These are phyloP conservation scores for Sebastes taczanowskii DNA, from an alignment of 2,797 vertebrate genomes.

Conservation along the genomic window DNA sequence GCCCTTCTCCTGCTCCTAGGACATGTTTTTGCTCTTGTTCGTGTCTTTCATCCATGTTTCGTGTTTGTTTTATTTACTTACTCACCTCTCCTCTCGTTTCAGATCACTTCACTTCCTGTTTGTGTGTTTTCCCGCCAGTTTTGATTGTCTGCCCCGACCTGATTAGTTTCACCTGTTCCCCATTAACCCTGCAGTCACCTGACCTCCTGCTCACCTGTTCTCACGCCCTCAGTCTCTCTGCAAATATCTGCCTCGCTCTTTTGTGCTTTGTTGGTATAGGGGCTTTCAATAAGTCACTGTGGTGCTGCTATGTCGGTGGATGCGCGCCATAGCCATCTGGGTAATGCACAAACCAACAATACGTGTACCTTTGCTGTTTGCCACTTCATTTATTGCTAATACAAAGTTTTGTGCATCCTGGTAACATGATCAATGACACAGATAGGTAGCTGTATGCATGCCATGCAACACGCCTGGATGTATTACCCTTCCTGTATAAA, in stretches of 20 bases:
- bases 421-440: too few relatives aligned
- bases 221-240: background rate
- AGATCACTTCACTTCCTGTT: background rate
- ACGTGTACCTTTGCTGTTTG: too few relatives aligned
- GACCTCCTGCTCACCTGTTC: background rate
- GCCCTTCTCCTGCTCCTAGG: background rate
- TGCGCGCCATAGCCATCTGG: too few relatives aligned
- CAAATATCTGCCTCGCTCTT: background rate
- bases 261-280: background rate
- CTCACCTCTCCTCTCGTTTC: background rate
- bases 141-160: background rate
- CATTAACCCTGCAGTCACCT: background rate
- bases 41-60: background rate
- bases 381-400: too few relatives aligned
- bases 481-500: too few relatives aligned
- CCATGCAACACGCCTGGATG: too few relatives aligned
- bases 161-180: background rate
- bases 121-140: background rate
- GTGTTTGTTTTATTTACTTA: background rate
- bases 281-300: too few relatives aligned
- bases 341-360: too few relatives aligned
- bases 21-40: background rate
- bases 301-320: too few relatives aligned
- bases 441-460: too few relatives aligned
- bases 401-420: too few relatives aligned